A percentile compares a stretch with the other conserved stretches of the same genome.
phyloP scores from a whole-genome alignment of 2,797 vertebrate genomes.

The Mormyrus hasselquistii region DNA sequence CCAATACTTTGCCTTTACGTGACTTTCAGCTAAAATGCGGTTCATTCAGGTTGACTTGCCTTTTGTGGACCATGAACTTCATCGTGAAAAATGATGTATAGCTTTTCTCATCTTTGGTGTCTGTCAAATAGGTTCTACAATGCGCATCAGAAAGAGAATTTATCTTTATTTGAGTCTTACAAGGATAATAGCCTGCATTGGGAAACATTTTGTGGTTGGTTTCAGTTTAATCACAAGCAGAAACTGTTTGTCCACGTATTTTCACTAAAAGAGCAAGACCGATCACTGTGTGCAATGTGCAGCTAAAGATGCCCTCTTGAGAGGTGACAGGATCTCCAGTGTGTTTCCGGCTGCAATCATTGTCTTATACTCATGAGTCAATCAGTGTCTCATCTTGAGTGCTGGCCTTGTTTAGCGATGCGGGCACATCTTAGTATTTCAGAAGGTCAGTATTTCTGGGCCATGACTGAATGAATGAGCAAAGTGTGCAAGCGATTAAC shows the following conservation, averaged over 20 bases:
- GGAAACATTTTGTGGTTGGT: background rate
- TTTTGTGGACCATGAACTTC: conserved; percentile 3
- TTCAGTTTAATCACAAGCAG: background rate
- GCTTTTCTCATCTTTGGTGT: background rate
- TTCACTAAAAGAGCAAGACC: background rate
- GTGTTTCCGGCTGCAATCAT: background rate
- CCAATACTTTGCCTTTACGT: background rate
- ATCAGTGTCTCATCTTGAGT: background rate
- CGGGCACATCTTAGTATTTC: background rate
- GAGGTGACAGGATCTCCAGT: background rate
- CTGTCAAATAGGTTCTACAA: background rate
- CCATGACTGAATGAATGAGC: background rate
- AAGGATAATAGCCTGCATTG: background rate
- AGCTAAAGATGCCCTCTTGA: background rate
- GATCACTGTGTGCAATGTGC: background rate
- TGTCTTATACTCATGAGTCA: background rate
- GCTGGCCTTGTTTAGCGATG: background rate
- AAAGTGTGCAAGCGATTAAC: background rate
- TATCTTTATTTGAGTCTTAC: background rate
- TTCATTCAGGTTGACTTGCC: conserved; percentile 6
- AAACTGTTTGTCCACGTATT: background rate
- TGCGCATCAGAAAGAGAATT: background rate
- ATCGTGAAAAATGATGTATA: background rate
- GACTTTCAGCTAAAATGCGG: conserved; percentile 10
- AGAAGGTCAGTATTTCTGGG: background rate